A percentile compares a stretch with the other conserved stretches of the same genome.
These are phyloP conservation scores for Drosophila simulans DNA, from an alignment of 1,140 invertebrate genomes.

Conservation along the genomic window DNA sequence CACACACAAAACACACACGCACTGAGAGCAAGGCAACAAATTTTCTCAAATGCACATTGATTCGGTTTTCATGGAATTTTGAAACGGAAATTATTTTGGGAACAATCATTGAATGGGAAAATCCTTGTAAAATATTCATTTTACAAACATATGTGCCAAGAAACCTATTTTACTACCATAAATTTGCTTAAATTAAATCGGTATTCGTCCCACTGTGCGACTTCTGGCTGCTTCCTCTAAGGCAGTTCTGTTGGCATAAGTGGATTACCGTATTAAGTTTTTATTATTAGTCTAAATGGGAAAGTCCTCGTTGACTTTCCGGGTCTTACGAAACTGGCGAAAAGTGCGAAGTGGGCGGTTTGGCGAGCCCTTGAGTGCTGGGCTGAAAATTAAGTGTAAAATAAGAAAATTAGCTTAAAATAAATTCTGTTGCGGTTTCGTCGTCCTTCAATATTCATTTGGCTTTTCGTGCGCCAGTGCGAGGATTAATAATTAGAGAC, in stretches of 20 bases:
- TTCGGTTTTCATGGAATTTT: neutral
- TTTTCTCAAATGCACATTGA: slow-evolving; percentile 24
- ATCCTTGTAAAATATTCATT: neutral
- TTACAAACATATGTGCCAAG: neutral
- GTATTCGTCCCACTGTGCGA: slow-evolving; percentile 43
- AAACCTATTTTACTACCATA: neutral
- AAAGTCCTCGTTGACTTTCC: slow-evolving; percentile 71
- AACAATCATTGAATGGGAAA: neutral
- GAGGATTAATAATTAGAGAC: slow-evolving; percentile 65
- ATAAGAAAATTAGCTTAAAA: slow-evolving; percentile 82
- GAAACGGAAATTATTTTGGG: neutral
- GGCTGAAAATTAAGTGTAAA: slow-evolving; percentile 77
- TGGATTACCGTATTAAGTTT: slow-evolving; percentile 83
- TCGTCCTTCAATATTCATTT: slow-evolving; percentile 71
- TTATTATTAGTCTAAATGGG: slow-evolving; percentile 82
- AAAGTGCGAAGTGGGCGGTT: slow-evolving; percentile 9
- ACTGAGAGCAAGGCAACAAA: slow-evolving; percentile 28
- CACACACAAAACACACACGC: slow-evolving; percentile 20
- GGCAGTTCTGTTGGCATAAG: slow-evolving; percentile 64
- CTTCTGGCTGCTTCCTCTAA: slow-evolving; percentile 45
- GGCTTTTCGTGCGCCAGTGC: slow-evolving; percentile 37
- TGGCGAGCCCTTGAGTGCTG: slow-evolving; percentile 17
- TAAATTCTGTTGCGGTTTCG: slow-evolving; percentile 62
- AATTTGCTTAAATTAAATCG: neutral
- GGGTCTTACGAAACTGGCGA: slow-evolving; percentile 39